A percentile compares a stretch with the other conserved stretches of the same genome.
Evolutionary conservation across 64 coral and sea anemone genomes (phyloP).

Genomic region (Platygyra sinensis): DNA sequence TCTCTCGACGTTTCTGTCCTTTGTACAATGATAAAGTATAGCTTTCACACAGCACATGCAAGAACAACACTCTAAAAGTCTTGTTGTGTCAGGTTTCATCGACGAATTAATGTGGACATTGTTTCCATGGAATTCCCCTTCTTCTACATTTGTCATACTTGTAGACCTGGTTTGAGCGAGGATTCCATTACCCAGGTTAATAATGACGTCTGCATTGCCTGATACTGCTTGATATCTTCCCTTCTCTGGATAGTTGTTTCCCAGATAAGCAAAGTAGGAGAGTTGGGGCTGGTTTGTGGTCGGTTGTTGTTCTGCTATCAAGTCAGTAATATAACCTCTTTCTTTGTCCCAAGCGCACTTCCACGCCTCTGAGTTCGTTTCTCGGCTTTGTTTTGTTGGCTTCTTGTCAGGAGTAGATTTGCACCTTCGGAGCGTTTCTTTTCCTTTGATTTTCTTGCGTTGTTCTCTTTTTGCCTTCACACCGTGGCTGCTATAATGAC

Average conservation of each 20-base stretch:
- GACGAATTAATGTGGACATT: neutral
- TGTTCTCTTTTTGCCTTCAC: neutral
- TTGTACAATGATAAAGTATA: constrained; percentile 63
- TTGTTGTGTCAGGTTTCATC: neutral
- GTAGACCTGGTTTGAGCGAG: neutral
- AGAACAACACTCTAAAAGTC: constrained; percentile 37
- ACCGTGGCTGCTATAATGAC: neutral
- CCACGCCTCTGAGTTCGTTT: neutral
- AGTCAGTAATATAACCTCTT: constrained; percentile 11
- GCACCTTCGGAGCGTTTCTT: constrained; percentile 13
- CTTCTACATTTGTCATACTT: neutral
- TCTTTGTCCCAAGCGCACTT: neutral
- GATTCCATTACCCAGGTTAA: constrained; percentile 3
- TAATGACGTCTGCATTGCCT: neutral
- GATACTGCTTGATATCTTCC: neutral
- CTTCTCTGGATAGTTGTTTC: neutral
- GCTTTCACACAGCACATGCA: constrained; percentile 78
- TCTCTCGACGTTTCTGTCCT: constrained; percentile 35
- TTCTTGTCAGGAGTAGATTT: constrained; percentile 2
- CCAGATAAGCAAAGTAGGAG: constrained; percentile 19
- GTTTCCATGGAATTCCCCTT: neutral
- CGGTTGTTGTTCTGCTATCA: neutral
- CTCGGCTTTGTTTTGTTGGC: neutral
- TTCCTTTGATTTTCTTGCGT: neutral
- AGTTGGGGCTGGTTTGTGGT: neutral